phyloP scores from a whole-genome alignment of 2,797 vertebrate genomes.

The Huso huso region DNA sequence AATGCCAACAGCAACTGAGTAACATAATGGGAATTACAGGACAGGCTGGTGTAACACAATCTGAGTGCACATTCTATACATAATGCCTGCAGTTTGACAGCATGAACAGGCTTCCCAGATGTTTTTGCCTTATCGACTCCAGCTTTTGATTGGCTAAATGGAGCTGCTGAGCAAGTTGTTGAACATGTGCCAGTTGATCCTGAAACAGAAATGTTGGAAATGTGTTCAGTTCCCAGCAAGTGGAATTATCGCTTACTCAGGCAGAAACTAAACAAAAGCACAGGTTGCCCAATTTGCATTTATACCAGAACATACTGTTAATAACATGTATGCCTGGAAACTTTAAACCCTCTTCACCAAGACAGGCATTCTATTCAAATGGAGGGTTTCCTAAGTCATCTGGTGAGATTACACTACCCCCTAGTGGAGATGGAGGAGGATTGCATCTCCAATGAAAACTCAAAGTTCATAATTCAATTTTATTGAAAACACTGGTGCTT shows the following conservation, averaged over 20 bases:
- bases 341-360: no score
- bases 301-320: no score
- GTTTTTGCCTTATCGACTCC: conserved; percentile 68
- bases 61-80: conserved; percentile 3
- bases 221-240: not conserved
- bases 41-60: not conserved
- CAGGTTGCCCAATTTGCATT: not conserved
- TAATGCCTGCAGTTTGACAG: not conserved
- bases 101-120: conserved; percentile 25
- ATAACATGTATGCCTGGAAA: no score
- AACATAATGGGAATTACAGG: not conserved
- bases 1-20: not conserved
- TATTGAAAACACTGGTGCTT: no score
- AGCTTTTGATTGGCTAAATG: conserved; percentile 67
- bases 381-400: no score
- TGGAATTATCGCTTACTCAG: not conserved
- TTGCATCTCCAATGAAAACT: no score
- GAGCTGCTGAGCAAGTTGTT: conserved; percentile 67
- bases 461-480: no score
- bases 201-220: conserved; percentile 41
- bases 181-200: conserved; percentile 71
- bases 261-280: not conserved
- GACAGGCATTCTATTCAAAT: no score
- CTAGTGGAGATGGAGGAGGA: no score
- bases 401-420: no score